A percentile compares a stretch with the other conserved stretches of the same genome.
Conservation (phyloP, 2,797 vertebrate genomes). For the Mus minutoides region DNA sequence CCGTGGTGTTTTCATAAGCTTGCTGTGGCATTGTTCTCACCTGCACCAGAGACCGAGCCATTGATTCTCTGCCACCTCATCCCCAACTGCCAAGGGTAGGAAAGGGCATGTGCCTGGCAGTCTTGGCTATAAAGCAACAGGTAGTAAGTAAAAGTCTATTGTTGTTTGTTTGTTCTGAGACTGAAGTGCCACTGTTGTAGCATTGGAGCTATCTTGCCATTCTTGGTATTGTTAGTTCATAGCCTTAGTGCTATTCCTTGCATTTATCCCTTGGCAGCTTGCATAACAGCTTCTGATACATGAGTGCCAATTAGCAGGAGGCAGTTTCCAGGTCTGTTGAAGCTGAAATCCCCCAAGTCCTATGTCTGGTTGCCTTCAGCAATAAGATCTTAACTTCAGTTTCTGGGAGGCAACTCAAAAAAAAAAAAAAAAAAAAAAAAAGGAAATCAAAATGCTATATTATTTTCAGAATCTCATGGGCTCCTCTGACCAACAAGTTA, state of each 20-base stretch:
- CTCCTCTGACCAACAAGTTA: not conserved
- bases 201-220: not conserved
- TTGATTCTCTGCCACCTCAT: not conserved
- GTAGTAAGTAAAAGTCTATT: not conserved
- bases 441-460: not conserved
- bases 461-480: not conserved
- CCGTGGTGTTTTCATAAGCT: not conserved
- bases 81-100: not conserved
- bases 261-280: not conserved
- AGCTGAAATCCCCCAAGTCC: not conserved
- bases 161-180: not conserved
- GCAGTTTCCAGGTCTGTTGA: not conserved
- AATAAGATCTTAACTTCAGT: not conserved
- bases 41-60: not conserved
- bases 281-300: not conserved
- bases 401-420: not conserved
- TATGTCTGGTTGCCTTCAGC: not conserved
- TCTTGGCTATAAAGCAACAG: not conserved
- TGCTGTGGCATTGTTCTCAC: not conserved
- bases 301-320: not conserved
- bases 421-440: not conserved
- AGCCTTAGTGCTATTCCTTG: not conserved
- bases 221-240: not conserved
- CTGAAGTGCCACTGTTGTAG: not conserved
- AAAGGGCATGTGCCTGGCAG: not conserved